Conservation (phyloP, 92 coral and sea anemone genomes). For the Parazoanthus atlanticus region DNA sequence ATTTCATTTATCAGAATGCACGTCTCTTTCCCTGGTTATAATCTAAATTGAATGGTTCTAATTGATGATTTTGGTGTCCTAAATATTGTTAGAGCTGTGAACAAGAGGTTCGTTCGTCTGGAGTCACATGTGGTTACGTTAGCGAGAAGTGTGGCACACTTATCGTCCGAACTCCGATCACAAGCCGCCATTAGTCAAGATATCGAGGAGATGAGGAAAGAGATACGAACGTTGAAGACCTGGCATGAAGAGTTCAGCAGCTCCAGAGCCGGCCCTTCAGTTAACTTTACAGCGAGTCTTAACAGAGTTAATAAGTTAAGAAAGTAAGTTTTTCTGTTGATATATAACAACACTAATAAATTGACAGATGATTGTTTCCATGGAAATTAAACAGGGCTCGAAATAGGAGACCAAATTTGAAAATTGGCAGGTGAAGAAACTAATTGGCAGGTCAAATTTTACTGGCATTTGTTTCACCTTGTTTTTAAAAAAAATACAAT, state of each 20-base stretch:
- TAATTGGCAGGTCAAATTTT: too few relatives aligned
- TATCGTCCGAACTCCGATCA: constrained; percentile 91
- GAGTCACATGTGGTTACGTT: constrained; percentile 96
- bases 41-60: too few relatives aligned
- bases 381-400: too few relatives aligned
- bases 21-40: too few relatives aligned
- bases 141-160: constrained; percentile 93
- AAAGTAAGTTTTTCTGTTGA: constrained; percentile 58
- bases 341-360: too few relatives aligned
- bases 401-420: too few relatives aligned
- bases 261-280: constrained; percentile 40
- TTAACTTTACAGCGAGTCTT: constrained; percentile 51
- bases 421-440: too few relatives aligned
- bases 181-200: constrained; percentile 89
- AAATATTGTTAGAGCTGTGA: constrained; percentile 70
- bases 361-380: too few relatives aligned
- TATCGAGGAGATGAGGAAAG: constrained; percentile 80
- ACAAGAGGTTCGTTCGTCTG: constrained; percentile 85
- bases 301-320: constrained; percentile 81
- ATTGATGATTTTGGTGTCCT: not conserved
- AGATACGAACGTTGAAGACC: constrained; percentile 63
- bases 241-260: constrained; percentile 53
- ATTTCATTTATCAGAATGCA: too few relatives aligned
- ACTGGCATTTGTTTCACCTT: too few relatives aligned
- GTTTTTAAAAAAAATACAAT: too few relatives aligned